Conservation (phyloP, 2,888 invertebrate species). For the Neoascia interrupta region DNA sequence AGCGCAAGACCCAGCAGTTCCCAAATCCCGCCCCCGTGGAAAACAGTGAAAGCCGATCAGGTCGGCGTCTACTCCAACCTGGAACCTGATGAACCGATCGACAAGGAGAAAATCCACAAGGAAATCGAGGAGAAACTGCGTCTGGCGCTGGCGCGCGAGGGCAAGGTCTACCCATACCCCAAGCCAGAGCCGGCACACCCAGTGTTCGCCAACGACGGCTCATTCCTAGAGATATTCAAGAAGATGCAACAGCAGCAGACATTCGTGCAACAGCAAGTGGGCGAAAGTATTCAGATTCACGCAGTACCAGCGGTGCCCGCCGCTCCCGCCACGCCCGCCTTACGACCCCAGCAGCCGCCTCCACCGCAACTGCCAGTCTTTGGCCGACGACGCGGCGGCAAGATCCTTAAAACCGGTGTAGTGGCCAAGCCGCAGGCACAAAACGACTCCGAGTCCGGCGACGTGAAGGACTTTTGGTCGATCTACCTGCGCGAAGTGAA, state of each 20-base stretch:
- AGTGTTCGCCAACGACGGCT: constrained; percentile 87
- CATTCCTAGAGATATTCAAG: constrained; percentile 94
- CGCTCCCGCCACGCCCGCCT: constrained; percentile 20
- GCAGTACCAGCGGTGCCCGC: constrained; percentile 57
- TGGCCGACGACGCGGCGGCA: constrained; percentile 91
- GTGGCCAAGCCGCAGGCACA: constrained; percentile 91
- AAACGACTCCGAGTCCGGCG: constrained; percentile 79
- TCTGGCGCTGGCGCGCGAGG: constrained; percentile 77
- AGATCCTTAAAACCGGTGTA: constrained; percentile 93
- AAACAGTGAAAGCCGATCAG: constrained; percentile 30
- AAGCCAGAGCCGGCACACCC: constrained; percentile 83
- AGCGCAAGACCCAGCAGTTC: constrained; percentile 52
- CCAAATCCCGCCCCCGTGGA: constrained; percentile 58
- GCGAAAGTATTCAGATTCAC: constrained; percentile 62
- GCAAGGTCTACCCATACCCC: constrained; percentile 81
- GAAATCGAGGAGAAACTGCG: constrained; percentile 79
- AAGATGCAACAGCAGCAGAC: constrained; percentile 85
- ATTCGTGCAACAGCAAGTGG: constrained; percentile 61
- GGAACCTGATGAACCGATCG: constrained; percentile 76
- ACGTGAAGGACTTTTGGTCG: constrained; percentile 94
- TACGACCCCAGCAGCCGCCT: constrained; percentile 72
- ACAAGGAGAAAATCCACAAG: constrained; percentile 78
- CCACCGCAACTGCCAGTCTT: constrained; percentile 82
- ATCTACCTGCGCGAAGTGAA: constrained; percentile 96
- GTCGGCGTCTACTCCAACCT: constrained; percentile 75